A percentile compares a stretch with the other conserved stretches of the same genome.
These are phyloP conservation scores for Natrix natrix DNA, from an alignment of 2,797 vertebrate species.

Conservation along the genomic window DNA sequence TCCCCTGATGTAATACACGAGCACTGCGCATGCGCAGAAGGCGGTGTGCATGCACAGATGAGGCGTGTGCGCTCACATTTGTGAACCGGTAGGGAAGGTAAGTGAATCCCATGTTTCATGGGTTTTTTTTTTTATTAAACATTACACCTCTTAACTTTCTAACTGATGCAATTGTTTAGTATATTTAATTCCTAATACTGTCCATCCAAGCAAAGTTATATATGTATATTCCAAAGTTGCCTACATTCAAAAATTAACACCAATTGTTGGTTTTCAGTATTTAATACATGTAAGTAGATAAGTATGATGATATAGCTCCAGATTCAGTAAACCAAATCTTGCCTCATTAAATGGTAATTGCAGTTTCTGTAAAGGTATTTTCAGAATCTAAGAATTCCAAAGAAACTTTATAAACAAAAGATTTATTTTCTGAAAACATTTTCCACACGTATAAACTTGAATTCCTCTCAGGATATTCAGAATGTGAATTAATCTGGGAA, in stretches of 20 bases:
- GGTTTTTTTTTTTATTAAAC: neutral
- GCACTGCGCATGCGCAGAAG: no score
- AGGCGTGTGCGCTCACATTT: no score
- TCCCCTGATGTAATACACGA: no score
- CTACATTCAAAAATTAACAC: neutral
- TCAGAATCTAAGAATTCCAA: neutral
- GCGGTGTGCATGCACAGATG: no score
- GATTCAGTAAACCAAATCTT: neutral
- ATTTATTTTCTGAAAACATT: neutral
- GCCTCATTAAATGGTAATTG: neutral
- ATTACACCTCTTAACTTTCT: neutral
- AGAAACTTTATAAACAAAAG: neutral
- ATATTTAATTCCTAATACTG: no score
- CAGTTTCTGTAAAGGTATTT: neutral
- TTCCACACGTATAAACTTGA: neutral
- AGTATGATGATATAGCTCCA: neutral
- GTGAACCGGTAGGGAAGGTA: no score
- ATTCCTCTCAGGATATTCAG: neutral
- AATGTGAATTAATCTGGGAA: neutral
- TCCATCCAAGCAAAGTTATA: no score
- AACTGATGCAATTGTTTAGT: neutral
- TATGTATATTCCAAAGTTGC: neutral
- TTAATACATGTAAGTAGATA: neutral
- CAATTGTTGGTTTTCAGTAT: neutral
- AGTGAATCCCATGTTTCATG: no score